These are phyloP conservation scores for Todus mexicanus DNA, from an alignment of 2,797 vertebrate species.

Conservation along the genomic window DNA sequence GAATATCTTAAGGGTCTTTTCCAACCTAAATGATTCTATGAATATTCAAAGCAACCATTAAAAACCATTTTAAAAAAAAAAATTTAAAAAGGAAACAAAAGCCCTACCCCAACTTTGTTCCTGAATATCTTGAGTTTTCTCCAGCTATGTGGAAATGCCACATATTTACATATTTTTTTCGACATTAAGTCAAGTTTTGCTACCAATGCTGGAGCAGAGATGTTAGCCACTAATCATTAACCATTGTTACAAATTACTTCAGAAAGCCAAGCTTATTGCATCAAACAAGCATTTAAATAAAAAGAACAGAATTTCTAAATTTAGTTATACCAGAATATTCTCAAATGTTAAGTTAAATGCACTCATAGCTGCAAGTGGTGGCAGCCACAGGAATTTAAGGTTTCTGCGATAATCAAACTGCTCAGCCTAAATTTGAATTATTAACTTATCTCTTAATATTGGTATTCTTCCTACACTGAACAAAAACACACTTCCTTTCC, in stretches of 20 bases:
- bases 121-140: not conserved
- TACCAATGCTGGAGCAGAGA: not conserved
- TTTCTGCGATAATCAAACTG: not conserved
- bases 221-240: not conserved
- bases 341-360: not conserved
- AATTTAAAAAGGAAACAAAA: not conserved
- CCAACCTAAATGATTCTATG: not conserved
- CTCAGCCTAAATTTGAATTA: not conserved
- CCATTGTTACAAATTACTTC: not conserved
- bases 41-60: not conserved
- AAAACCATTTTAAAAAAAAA: not conserved
- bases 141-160: not conserved
- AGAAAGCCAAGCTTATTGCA: not conserved
- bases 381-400: not conserved
- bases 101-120: not conserved
- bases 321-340: not conserved
- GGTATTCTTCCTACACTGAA: not conserved
- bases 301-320: not conserved
- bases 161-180: not conserved
- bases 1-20: not conserved
- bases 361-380: not conserved
- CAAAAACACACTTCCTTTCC: not conserved
- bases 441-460: not conserved
- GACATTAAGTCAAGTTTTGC: not conserved
- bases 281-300: not conserved